Evolutionary conservation across 2,888 invertebrate genomes (phyloP).

Genomic region (Nymphalis polychloros): DNA sequence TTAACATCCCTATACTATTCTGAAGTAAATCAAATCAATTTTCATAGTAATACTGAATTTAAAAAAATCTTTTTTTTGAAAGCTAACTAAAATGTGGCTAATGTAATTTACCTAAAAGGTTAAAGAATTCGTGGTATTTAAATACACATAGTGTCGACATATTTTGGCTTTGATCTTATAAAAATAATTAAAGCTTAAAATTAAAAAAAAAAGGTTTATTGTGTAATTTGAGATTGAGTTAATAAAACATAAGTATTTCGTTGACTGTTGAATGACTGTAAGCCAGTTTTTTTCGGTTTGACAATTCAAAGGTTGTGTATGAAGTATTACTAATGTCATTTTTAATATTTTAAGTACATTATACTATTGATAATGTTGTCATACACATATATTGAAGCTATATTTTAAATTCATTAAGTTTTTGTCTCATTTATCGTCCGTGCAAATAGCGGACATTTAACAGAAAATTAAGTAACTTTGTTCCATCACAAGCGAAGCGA

Average conservation of each 20-base stretch:
- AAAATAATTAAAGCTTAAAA: background rate
- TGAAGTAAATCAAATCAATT: too few relatives aligned
- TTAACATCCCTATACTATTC: too few relatives aligned
- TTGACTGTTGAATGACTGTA: too few relatives aligned
- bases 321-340: constrained; percentile 1
- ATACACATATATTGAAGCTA: background rate
- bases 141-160: background rate
- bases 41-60: too few relatives aligned
- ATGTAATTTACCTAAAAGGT: background rate
- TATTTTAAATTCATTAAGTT: background rate
- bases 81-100: too few relatives aligned
- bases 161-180: constrained; percentile 5
- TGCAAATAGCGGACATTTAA: constrained; percentile 5
- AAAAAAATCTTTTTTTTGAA: too few relatives aligned
- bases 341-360: background rate
- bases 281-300: background rate
- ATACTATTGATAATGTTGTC: background rate
- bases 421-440: background rate
- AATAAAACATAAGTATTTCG: too few relatives aligned
- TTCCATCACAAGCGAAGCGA: constrained; percentile 46
- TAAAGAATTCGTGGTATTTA: background rate
- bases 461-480: constrained; percentile 36
- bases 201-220: too few relatives aligned
- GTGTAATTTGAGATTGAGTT: too few relatives aligned
- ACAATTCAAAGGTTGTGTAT: background rate